These are phyloP conservation scores for Archaeoteleia sp. DNA, from an alignment of 2,888 invertebrate genomes.

Conservation along the genomic window DNA sequence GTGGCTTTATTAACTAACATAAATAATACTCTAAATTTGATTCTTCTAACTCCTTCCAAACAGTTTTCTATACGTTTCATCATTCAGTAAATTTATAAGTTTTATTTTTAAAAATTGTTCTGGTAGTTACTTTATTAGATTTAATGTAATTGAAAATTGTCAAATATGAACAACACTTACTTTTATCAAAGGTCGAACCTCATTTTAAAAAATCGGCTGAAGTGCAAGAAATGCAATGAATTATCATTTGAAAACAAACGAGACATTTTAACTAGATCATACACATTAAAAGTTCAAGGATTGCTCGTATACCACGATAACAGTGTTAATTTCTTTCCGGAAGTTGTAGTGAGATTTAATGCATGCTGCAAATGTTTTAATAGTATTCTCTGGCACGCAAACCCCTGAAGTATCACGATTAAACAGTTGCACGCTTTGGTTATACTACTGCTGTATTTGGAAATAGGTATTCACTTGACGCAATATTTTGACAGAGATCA, in stretches of 20 bases:
- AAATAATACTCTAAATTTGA: no score
- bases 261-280: conserved; percentile 1
- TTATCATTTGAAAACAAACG: conserved; percentile 1
- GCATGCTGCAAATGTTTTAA: conserved; percentile 9
- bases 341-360: conserved; percentile 1
- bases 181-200: no score
- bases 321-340: conserved; percentile 24
- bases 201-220: no score
- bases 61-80: no score
- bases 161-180: no score
- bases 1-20: no score
- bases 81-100: no score
- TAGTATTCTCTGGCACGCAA: conserved; percentile 23
- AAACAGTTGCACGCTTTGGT: conserved; percentile 8
- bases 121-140: no score
- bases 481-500: background rate
- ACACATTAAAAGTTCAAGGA: conserved; percentile 40
- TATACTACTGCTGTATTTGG: conserved; percentile 10
- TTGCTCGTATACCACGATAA: conserved; percentile 33
- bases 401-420: conserved; percentile 12
- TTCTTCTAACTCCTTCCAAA: no score
- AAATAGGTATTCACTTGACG: background rate
- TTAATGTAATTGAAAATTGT: no score
- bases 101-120: no score
- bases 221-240: background rate